Evolutionary conservation across 2,113 vertebrate species (phyloP).

Genomic region (Forbesichthys agassizii): DNA sequence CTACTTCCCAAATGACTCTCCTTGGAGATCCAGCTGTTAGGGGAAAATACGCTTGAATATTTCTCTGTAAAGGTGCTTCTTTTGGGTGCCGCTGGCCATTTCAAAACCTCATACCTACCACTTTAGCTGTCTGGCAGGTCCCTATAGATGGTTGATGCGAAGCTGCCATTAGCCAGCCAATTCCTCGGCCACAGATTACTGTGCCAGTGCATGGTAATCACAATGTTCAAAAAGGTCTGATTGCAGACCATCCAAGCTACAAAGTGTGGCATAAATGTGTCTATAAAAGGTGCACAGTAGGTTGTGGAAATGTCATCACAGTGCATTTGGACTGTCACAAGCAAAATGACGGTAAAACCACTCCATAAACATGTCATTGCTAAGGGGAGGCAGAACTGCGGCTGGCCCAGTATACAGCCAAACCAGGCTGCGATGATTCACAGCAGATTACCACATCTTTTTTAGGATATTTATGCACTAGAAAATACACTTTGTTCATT

Average conservation of each 20-base stretch:
- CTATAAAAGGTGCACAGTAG: constrained; percentile 62
- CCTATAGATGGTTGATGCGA: constrained; percentile 69
- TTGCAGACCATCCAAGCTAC: constrained; percentile 68
- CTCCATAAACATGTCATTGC: constrained; percentile 57
- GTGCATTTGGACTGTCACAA: constrained; percentile 72
- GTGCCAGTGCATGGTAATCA: constrained; percentile 67
- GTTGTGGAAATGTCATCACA: constrained; percentile 69
- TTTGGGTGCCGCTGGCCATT: constrained; percentile 62
- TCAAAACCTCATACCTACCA: constrained; percentile 72
- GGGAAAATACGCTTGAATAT: constrained; percentile 53
- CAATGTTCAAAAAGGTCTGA: constrained; percentile 71
- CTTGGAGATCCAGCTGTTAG: background rate
- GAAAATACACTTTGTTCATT: constrained; percentile 31
- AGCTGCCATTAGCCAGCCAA: constrained; percentile 69
- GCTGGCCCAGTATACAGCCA: constrained; percentile 35
- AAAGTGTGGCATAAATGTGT: constrained; percentile 71
- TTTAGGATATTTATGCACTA: background rate
- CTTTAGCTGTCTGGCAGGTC: constrained; percentile 72
- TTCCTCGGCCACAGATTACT: constrained; percentile 72
- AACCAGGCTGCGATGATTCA: constrained; percentile 29
- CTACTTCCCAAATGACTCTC: constrained; percentile 20
- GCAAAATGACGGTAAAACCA: constrained; percentile 59
- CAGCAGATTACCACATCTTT: constrained; percentile 5
- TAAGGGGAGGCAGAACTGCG: constrained; percentile 66
- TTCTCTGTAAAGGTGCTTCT: constrained; percentile 66